A percentile compares a stretch with the other conserved stretches of the same genome.
These are phyloP conservation scores for Mesitornis unicolor DNA, from an alignment of 2,113 vertebrate genomes.

Conservation along the genomic window DNA sequence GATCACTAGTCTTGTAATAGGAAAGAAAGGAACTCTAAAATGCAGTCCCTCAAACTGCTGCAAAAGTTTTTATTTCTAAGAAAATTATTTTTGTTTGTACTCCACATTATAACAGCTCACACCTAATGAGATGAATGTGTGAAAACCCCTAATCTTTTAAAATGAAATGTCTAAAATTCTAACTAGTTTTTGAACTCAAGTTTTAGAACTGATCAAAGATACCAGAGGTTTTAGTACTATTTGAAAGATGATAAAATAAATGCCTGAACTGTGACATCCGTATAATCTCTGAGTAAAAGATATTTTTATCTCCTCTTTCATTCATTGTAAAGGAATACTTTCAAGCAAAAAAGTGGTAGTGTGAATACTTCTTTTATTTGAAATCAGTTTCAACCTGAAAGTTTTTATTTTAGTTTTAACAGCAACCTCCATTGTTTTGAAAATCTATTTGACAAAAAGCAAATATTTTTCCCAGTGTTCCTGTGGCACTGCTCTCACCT, in stretches of 20 bases:
- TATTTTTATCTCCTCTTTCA: neutral
- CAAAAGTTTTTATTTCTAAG: constrained; percentile 5
- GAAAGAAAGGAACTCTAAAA: constrained; percentile 26
- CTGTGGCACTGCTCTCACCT: neutral
- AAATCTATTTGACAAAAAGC: neutral
- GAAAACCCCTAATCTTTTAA: neutral
- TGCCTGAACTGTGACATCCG: neutral
- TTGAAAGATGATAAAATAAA: constrained; percentile 1
- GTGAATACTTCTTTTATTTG: neutral
- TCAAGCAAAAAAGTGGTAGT: neutral
- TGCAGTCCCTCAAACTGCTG: constrained; percentile 35
- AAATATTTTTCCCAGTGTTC: neutral
- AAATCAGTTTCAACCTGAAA: neutral
- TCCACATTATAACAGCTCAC: neutral
- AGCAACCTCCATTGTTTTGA: neutral
- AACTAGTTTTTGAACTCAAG: neutral
- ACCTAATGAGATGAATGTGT: neutral
- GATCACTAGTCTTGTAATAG: neutral
- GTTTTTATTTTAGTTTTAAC: neutral
- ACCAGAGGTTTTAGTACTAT: neutral
- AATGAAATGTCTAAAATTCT: neutral
- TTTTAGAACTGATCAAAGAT: constrained; percentile 1
- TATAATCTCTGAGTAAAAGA: neutral
- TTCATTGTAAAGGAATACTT: neutral
- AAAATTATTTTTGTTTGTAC: neutral